Conservation (phyloP, 2,797 vertebrate species). For the Chaenodraco wilsoni region DNA sequence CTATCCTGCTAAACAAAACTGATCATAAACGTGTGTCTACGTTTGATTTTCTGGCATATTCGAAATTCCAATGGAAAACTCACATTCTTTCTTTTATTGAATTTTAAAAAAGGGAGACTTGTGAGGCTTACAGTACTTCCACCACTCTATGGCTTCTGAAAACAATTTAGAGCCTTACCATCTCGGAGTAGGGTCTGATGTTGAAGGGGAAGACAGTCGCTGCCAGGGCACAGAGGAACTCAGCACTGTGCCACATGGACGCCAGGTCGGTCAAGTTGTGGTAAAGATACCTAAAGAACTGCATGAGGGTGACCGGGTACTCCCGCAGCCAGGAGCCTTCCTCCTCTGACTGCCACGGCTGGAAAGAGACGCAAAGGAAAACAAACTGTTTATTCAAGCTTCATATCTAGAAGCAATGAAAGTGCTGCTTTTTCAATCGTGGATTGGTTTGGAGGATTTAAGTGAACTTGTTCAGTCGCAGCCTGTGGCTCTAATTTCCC, state of each 20-base stretch:
- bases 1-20: too few species aligned
- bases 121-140: too few species aligned
- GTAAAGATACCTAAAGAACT: constrained; percentile 97
- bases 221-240: constrained; percentile 95
- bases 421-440: background rate
- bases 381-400: background rate
- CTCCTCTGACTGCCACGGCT: constrained; percentile 99
- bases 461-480: background rate
- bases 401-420: background rate
- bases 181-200: constrained; percentile 97
- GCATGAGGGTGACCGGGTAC: constrained; percentile 97
- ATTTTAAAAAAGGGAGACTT: too few species aligned
- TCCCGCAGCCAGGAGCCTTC: constrained; percentile 98
- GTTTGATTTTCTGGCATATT: too few species aligned
- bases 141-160: background rate
- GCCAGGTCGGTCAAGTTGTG: constrained; percentile 95
- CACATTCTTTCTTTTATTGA: too few species aligned
- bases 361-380: constrained; percentile 13
- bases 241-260: constrained; percentile 96
- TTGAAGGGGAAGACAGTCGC: constrained; percentile 97
- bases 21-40: too few species aligned
- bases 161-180: constrained; percentile 82
- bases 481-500: background rate
- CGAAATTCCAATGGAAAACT: too few species aligned
- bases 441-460: background rate